Evolutionary conservation across 2,797 vertebrate genomes (phyloP).

Genomic region (Gorsachius magnificus): DNA sequence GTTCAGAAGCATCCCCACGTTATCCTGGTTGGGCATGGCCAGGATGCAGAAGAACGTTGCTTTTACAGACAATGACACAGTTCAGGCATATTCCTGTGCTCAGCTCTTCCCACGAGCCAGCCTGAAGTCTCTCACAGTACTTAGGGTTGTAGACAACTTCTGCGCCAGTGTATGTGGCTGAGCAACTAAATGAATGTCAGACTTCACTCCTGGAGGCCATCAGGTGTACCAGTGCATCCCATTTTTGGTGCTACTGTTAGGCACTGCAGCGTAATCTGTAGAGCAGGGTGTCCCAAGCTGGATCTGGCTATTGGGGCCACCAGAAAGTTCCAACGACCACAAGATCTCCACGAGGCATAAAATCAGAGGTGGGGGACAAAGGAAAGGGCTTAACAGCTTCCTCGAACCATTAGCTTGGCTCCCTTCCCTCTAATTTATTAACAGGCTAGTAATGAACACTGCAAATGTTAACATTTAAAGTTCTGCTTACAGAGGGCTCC

Average conservation of each 20-base stretch:
- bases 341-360: neutral
- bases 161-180: neutral
- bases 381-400: neutral
- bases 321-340: neutral
- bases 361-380: neutral
- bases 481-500: neutral
- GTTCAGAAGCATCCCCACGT: neutral
- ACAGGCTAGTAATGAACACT: neutral
- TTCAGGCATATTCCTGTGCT: neutral
- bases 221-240: neutral
- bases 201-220: neutral
- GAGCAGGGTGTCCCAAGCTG: neutral
- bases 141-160: neutral
- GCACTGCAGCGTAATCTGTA: neutral
- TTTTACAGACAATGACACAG: neutral
- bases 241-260: accelerated
- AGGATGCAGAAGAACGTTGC: neutral
- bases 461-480: neutral
- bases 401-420: neutral
- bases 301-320: neutral
- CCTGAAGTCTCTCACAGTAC: neutral
- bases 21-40: neutral
- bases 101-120: neutral
- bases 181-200: neutral
- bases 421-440: neutral